phyloP scores from a whole-genome alignment of 2,888 invertebrate genomes.

The Catocala fraxini region DNA sequence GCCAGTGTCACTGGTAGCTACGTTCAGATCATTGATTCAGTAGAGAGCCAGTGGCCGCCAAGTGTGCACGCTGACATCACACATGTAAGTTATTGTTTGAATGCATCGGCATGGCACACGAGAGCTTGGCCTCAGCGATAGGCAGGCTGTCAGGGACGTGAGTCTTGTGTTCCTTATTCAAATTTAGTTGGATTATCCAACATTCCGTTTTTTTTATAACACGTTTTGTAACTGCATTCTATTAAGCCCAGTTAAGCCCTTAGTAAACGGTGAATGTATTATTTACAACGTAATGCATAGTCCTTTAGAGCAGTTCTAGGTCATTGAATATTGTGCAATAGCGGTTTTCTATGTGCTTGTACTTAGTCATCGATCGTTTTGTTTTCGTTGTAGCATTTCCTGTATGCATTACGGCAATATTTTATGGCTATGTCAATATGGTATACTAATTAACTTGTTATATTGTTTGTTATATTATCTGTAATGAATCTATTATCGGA shows the following conservation, averaged over 20 bases:
- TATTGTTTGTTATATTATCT: too few relatives aligned
- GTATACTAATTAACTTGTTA: too few relatives aligned
- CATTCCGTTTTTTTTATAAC: neutral
- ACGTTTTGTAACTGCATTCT: neutral
- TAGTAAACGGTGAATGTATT: slow-evolving; percentile 37
- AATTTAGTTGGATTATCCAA: neutral
- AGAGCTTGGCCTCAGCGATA: slow-evolving; percentile 40
- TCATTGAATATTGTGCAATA: slow-evolving; percentile 24
- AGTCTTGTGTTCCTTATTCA: slow-evolving; percentile 14
- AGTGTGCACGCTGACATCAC: slow-evolving; percentile 53
- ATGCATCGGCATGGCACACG: slow-evolving; percentile 45
- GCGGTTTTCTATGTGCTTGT: neutral
- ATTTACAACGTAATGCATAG: slow-evolving; percentile 14
- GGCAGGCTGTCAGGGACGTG: slow-evolving; percentile 31
- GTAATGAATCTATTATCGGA: too few relatives aligned
- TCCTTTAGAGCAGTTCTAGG: slow-evolving; percentile 24
- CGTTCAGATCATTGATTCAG: slow-evolving; percentile 40
- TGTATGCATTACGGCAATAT: slow-evolving; percentile 11
- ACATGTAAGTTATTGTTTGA: slow-evolving; percentile 61
- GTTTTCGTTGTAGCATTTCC: slow-evolving; percentile 25
- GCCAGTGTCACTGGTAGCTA: slow-evolving; percentile 19
- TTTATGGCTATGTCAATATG: too few relatives aligned
- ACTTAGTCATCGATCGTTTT: slow-evolving; percentile 26
- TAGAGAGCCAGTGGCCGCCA: slow-evolving; percentile 54
- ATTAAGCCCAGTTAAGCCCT: slow-evolving; percentile 7